Evolutionary conservation across 2,888 invertebrate species (phyloP).

Genomic region (Meghimatium bilineatum): DNA sequence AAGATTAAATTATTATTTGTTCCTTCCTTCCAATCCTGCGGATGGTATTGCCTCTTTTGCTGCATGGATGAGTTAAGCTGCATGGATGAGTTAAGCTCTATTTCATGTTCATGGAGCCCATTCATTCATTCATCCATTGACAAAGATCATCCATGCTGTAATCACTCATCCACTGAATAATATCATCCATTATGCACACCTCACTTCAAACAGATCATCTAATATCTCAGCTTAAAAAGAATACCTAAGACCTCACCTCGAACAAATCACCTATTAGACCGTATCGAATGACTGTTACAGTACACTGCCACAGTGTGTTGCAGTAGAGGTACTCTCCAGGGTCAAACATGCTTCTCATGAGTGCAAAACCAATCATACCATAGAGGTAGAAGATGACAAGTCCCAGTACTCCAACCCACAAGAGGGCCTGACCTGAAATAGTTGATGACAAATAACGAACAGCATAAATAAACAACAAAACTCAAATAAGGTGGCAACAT

Average conservation of each 20-base stretch:
- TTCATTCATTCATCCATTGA: not conserved
- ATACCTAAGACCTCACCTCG: conserved; percentile 65
- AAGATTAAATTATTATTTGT: too few species aligned
- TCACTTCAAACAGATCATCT: not conserved
- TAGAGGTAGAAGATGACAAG: conserved; percentile 77
- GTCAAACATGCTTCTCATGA: conserved; percentile 75
- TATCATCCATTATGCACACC: not conserved
- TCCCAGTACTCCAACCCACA: conserved; percentile 77
- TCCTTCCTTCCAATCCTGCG: too few species aligned
- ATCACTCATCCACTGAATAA: not conserved
- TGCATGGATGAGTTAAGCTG: too few species aligned
- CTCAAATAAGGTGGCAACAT: too few species aligned
- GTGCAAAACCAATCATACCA: conserved; percentile 75
- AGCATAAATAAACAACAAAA: too few species aligned
- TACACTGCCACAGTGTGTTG: conserved; percentile 76
- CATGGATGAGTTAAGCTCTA: too few species aligned
- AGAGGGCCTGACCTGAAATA: conserved; percentile 72
- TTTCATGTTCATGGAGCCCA: not conserved
- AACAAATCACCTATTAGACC: conserved; percentile 76
- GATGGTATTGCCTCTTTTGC: too few species aligned
- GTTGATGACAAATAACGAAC: too few species aligned
- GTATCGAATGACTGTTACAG: conserved; percentile 76
- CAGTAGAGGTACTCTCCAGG: conserved; percentile 74
- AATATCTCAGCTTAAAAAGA: not conserved
- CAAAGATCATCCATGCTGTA: not conserved